Conservation (phyloP, 2,797 vertebrate genomes). For the Gymnocypris eckloni region DNA sequence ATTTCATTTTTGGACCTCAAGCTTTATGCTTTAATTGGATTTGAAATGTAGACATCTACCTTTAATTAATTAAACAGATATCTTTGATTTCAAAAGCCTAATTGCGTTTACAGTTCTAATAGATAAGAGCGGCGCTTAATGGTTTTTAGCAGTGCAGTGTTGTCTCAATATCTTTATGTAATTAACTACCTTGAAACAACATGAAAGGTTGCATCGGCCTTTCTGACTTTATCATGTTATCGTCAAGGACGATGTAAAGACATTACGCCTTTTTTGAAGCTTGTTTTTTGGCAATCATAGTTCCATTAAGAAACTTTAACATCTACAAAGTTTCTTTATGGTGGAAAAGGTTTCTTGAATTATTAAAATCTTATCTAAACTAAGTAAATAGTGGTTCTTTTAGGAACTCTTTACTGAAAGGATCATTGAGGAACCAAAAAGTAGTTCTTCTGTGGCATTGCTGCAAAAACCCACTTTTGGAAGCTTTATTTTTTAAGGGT, state of each 20-base stretch:
- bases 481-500: background rate
- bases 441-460: background rate
- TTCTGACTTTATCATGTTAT: background rate
- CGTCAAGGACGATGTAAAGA: background rate
- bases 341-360: background rate
- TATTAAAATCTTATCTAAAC: background rate
- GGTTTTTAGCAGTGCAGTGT: conserved; percentile 3
- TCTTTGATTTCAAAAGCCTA: conserved; percentile 22
- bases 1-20: background rate
- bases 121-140: conserved; percentile 7
- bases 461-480: background rate
- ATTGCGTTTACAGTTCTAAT: conserved; percentile 18
- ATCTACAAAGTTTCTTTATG: background rate
- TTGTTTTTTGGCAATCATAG: background rate
- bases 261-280: background rate
- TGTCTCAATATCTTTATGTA: background rate
- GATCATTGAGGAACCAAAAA: background rate
- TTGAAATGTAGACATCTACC: conserved; percentile 17
- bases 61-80: conserved; percentile 26
- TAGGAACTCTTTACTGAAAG: background rate
- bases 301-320: background rate
- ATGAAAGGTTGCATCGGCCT: background rate
- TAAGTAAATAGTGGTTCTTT: background rate
- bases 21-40: conserved; percentile 28
- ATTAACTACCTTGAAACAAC: background rate